Percentiles rank a stretch among this genome's conserved stretches.
Evolutionary conservation across 2,797 vertebrate genomes (phyloP).

Genomic region (Bryconaethiops microstoma): DNA sequence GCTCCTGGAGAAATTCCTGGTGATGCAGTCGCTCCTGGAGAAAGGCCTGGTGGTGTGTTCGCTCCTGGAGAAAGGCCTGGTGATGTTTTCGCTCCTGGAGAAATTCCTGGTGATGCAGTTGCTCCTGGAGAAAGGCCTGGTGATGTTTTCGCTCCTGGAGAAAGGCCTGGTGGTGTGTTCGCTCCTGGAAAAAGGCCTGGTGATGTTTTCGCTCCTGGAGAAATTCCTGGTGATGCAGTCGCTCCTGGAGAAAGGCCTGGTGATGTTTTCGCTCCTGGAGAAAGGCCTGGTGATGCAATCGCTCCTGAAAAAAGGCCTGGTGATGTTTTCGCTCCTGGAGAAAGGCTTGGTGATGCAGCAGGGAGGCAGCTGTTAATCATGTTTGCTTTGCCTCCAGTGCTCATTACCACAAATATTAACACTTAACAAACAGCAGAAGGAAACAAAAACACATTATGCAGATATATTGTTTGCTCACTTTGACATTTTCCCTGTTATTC

Average conservation of each 20-base stretch:
- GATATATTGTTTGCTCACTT: conserved; percentile 23
- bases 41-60: no score
- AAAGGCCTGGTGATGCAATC: not conserved
- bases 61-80: not conserved
- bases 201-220: no score
- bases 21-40: not conserved
- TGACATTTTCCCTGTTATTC: conserved; percentile 21
- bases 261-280: no score
- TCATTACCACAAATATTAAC: conserved; percentile 47
- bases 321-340: no score
- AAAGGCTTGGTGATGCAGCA: no score
- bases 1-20: not conserved
- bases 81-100: not conserved
- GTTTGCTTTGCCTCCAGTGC: conserved; percentile 49
- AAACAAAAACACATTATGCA: conserved; percentile 49
- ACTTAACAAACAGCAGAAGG: conserved; percentile 56
- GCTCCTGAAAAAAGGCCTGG: no score
- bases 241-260: no score
- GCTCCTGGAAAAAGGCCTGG: no score
- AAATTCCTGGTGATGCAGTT: no score
- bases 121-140: no score
- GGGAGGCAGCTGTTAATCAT: conserved; percentile 15
- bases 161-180: not conserved
- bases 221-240: no score
- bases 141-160: not conserved